Percentiles rank a stretch among this genome's conserved stretches.
Conservation (phyloP, 64 coral and sea anemone genomes). For the Montipora foliosa region DNA sequence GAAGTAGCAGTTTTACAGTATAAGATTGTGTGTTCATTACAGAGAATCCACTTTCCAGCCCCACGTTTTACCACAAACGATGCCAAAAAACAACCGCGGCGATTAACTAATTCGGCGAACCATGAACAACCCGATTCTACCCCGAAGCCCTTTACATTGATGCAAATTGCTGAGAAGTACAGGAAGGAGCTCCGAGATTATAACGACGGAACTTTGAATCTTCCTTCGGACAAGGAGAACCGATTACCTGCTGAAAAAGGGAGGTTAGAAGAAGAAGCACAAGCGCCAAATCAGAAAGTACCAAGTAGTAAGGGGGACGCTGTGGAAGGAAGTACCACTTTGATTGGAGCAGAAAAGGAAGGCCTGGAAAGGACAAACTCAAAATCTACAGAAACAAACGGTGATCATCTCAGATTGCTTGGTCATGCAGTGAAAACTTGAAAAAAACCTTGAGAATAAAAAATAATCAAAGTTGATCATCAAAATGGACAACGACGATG, state of each 20-base stretch:
- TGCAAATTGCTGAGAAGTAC: slow-evolving; percentile 76
- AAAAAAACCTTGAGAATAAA: too few species aligned
- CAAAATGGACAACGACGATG: too few species aligned
- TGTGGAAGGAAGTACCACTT: background rate
- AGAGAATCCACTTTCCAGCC: slow-evolving; percentile 53
- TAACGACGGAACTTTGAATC: background rate
- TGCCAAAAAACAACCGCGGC: background rate
- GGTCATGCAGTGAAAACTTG: too few species aligned
- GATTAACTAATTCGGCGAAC: background rate
- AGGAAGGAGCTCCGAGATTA: slow-evolving; percentile 42
- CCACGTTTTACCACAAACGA: slow-evolving; percentile 50
- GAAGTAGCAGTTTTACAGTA: too few species aligned
- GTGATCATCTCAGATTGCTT: background rate
- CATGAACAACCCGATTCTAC: background rate
- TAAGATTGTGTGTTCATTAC: too few species aligned
- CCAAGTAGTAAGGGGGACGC: background rate
- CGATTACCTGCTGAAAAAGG: background rate
- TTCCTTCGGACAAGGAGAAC: background rate
- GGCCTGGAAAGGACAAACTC: background rate
- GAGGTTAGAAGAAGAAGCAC: background rate
- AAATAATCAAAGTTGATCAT: too few species aligned
- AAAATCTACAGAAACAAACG: background rate
- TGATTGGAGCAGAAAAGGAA: background rate
- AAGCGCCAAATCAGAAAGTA: background rate
- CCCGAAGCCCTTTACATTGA: slow-evolving; percentile 1